Conservation (phyloP, 2,113 vertebrate genomes). For the Cryptotis parvus region DNA sequence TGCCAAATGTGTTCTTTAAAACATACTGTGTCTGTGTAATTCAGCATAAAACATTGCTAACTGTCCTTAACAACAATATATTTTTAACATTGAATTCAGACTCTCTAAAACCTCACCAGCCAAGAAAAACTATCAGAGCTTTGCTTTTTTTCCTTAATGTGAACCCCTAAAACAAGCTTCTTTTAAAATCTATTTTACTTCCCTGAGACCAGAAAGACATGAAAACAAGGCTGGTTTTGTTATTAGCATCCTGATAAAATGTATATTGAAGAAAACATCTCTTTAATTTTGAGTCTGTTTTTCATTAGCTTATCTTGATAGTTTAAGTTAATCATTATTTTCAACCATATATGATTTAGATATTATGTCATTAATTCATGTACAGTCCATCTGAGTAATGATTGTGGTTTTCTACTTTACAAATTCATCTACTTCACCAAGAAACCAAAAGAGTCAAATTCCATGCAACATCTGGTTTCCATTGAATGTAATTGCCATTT, state of each 20-base stretch:
- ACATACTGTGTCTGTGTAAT: conserved; percentile 69
- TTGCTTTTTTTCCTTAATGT: conserved; percentile 66
- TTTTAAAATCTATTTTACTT: conserved; percentile 79
- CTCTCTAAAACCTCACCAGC: conserved; percentile 65
- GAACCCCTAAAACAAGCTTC: conserved; percentile 78
- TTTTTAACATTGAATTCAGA: conserved; percentile 78
- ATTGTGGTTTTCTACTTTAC: conserved; percentile 93
- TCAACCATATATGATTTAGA: conserved; percentile 93
- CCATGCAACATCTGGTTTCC: conserved; percentile 93
- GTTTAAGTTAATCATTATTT: conserved; percentile 92
- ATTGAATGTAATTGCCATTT: conserved; percentile 94
- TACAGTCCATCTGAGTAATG: conserved; percentile 93
- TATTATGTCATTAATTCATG: conserved; percentile 95
- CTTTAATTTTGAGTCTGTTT: conserved; percentile 87
- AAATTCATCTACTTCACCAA: conserved; percentile 93
- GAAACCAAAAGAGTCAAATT: conserved; percentile 92
- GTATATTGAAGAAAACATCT: conserved; percentile 82
- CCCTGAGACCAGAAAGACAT: conserved; percentile 78
- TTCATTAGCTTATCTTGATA: conserved; percentile 92
- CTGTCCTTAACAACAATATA: conserved; percentile 78
- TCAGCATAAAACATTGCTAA: conserved; percentile 75
- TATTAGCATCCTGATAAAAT: conserved; percentile 87
- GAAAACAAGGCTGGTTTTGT: conserved; percentile 86
- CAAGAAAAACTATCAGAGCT: conserved; percentile 69
- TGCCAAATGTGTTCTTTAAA: conserved; percentile 64